phyloP scores from a whole-genome alignment of 2,113 vertebrate species.

The Arvicanthis niloticus region DNA sequence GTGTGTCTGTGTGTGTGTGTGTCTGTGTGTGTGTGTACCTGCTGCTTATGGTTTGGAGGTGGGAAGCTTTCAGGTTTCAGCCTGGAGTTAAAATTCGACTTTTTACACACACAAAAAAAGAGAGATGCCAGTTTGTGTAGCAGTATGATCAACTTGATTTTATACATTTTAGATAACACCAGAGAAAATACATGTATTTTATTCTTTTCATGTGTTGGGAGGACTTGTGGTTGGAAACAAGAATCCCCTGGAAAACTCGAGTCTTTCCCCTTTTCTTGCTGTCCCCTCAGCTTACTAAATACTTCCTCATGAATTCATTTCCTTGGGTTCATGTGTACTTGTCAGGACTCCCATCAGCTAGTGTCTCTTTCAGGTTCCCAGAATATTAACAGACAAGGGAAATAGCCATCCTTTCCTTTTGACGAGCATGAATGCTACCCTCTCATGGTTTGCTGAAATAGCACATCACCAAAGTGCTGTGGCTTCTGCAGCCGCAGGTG shows the following conservation, averaged over 20 bases:
- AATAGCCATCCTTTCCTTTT: slow-evolving; percentile 70
- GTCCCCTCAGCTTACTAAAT: slow-evolving; percentile 33
- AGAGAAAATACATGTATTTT: not conserved
- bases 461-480: slow-evolving; percentile 4
- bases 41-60: not conserved
- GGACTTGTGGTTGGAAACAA: not conserved
- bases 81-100: slow-evolving; percentile 45
- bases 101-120: slow-evolving; percentile 23
- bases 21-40: not conserved
- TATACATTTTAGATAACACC: slow-evolving; percentile 17
- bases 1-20: not conserved
- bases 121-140: slow-evolving; percentile 30
- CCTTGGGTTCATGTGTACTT: slow-evolving; percentile 28
- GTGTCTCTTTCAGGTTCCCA: slow-evolving; percentile 13
- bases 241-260: slow-evolving; percentile 36
- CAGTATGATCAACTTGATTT: not conserved
- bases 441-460: slow-evolving; percentile 76
- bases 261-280: slow-evolving; percentile 35
- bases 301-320: slow-evolving; percentile 38
- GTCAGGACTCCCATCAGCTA: slow-evolving; percentile 30
- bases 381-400: slow-evolving; percentile 59
- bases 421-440: slow-evolving; percentile 71
- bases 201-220: not conserved
- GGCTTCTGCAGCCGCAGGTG: slow-evolving; percentile 33
- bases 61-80: not conserved